These are phyloP conservation scores for Heliconius hewitsoni DNA, from an alignment of 1,140 invertebrate genomes.

Conservation along the genomic window DNA sequence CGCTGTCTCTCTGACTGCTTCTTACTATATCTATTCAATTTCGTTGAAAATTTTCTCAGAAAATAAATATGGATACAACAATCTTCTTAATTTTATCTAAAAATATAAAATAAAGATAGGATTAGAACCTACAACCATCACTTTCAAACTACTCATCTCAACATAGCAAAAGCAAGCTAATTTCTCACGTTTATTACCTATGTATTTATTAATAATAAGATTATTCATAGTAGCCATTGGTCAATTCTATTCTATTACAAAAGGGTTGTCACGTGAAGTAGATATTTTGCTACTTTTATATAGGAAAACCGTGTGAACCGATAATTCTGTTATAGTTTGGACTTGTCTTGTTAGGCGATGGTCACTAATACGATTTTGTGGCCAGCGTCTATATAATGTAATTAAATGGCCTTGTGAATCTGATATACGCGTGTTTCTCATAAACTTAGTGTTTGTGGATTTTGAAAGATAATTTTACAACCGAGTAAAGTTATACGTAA, in stretches of 20 bases:
- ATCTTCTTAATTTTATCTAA: no score
- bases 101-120: no score
- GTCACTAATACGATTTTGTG: constrained; percentile 61
- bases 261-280: constrained; percentile 15
- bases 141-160: not conserved
- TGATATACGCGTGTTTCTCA: not conserved
- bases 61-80: no score
- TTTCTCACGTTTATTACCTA: constrained; percentile 18
- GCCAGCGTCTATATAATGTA: constrained; percentile 46
- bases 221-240: constrained; percentile 19
- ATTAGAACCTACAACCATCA: not conserved
- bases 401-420: constrained; percentile 53
- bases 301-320: not conserved
- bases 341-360: constrained; percentile 16
- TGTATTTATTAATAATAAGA: not conserved
- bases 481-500: no score
- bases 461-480: no score
- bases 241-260: constrained; percentile 13
- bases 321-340: constrained; percentile 5
- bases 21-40: no score
- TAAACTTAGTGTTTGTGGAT: no score
- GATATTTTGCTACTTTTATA: not conserved
- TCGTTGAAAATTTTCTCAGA: no score
- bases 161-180: not conserved
- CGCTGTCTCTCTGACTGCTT: no score